Evolutionary conservation across 1,140 invertebrate genomes (phyloP), one percentile per base, ranked within the genome.

Genomic region (Leptopilina boulardi): DNA sequence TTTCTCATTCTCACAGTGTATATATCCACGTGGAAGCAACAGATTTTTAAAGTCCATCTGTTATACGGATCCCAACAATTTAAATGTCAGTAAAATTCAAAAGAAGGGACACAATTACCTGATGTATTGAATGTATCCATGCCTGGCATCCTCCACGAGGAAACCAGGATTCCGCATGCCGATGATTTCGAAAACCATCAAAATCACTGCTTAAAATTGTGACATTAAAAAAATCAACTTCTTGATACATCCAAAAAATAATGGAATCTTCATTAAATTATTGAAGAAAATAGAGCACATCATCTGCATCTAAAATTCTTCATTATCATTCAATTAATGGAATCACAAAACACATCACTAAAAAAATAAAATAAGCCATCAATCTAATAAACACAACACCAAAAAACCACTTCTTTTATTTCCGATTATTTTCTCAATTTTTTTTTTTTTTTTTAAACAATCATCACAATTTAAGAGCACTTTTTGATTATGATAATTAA

Each of bases 151-250:
- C 83, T 91, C 90, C 79, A 91, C 79, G 47, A 91, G 88, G 86
- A 91, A 91, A 80, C 89, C 90, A 19, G 90, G 89, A 84, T 91
- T 90, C 84, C 90, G 84, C 90, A 91, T 91, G 73, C 88, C 89
- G 80, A 87, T 88, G 78, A 89, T 90, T 83, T 91, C 89, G 83
- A 90, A 89, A 74, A 91, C 90, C 90, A 91, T 91, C 79, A 84
- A 85, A 38, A 84, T 74, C 41, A 47, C 59, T 54, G 71, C 74
- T 66, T 44, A 19, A n/a, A 44, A 19, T 41, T 26, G 66, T 23
- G 9, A 2, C 26, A 30, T 34, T 26, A 66, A 15, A 30, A 5
- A n/a, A n/a, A 66, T 11, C 11, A 23, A 34, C 23, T 66, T 66
- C 21, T 34, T 66, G 10, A 23, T n/a, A 66, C 11, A 30, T 11